These are phyloP conservation scores for Hydrotaea diabolus DNA, from an alignment of 2,888 invertebrate species.

Conservation along the genomic window DNA sequence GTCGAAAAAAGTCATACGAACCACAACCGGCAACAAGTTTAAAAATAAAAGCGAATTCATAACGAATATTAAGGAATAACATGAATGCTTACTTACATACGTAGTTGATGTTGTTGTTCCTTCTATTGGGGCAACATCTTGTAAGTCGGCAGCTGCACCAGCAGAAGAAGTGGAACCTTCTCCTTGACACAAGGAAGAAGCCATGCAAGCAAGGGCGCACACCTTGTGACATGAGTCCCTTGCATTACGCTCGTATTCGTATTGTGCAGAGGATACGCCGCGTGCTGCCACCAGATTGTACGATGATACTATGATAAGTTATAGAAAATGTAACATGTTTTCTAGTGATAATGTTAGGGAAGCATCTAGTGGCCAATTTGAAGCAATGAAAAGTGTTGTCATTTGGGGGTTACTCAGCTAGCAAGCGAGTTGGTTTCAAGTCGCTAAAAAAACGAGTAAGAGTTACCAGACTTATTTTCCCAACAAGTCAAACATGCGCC, in stretches of 20 bases:
- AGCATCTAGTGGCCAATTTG: too few species aligned
- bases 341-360: too few species aligned
- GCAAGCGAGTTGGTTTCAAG: too few species aligned
- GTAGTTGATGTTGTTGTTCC: slow-evolving; percentile 9
- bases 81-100: slow-evolving; percentile 19
- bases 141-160: slow-evolving; percentile 6
- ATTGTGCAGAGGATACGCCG: background rate
- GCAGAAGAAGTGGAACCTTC: background rate
- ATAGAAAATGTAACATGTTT: too few species aligned
- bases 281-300: background rate
- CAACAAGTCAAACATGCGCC: too few species aligned
- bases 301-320: background rate
- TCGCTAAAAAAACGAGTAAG: too few species aligned
- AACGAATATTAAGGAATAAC: slow-evolving; percentile 52
- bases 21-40: slow-evolving; percentile 32
- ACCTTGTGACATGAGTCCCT: slow-evolving; percentile 53
- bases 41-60: slow-evolving; percentile 52
- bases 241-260: slow-evolving; percentile 2
- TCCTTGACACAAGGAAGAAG: slow-evolving; percentile 5
- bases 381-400: too few species aligned
- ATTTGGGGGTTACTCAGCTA: too few species aligned
- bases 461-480: too few species aligned
- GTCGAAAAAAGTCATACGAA: slow-evolving; percentile 27
- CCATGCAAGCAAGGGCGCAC: slow-evolving; percentile 41
- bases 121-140: background rate